Evolutionary conservation across 2,888 invertebrate genomes (phyloP).

Genomic region (Pedicia rivosa): DNA sequence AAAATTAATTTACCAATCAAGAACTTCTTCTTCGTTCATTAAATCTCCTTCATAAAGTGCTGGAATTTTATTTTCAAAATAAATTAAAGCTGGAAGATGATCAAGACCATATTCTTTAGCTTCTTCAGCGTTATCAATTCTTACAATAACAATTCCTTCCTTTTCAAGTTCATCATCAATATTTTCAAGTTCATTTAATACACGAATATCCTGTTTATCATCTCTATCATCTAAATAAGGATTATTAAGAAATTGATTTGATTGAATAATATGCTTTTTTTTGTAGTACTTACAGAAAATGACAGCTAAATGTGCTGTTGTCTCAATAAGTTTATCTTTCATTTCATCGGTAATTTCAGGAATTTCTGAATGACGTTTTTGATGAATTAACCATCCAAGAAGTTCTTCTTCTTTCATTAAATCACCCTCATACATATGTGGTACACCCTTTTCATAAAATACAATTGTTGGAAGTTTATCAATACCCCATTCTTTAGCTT

Average conservation of each 20-base stretch:
- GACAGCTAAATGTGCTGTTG: conserved; percentile 66
- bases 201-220: conserved; percentile 74
- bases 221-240: conserved; percentile 61
- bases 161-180: conserved; percentile 83
- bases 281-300: conserved; percentile 63
- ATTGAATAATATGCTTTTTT: not conserved
- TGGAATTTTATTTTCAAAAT: conserved; percentile 84
- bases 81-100: conserved; percentile 61
- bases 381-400: conserved; percentile 79
- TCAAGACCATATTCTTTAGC: conserved; percentile 84
- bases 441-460: conserved; percentile 54
- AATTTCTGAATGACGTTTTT: conserved; percentile 79
- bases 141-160: conserved; percentile 78
- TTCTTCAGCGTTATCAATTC: conserved; percentile 78
- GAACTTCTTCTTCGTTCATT: conserved; percentile 79
- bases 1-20: conserved; percentile 46
- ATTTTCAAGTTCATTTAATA: conserved; percentile 77
- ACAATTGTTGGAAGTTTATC: conserved; percentile 71
- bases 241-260: not conserved
- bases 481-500: conserved; percentile 81
- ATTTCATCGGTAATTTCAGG: conserved; percentile 87
- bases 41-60: conserved; percentile 83
- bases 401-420: conserved; percentile 80
- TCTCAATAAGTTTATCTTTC: conserved; percentile 79
- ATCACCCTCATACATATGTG: conserved; percentile 66